Conservation (phyloP, 2,113 vertebrate species). For the Sus scrofa region DNA sequence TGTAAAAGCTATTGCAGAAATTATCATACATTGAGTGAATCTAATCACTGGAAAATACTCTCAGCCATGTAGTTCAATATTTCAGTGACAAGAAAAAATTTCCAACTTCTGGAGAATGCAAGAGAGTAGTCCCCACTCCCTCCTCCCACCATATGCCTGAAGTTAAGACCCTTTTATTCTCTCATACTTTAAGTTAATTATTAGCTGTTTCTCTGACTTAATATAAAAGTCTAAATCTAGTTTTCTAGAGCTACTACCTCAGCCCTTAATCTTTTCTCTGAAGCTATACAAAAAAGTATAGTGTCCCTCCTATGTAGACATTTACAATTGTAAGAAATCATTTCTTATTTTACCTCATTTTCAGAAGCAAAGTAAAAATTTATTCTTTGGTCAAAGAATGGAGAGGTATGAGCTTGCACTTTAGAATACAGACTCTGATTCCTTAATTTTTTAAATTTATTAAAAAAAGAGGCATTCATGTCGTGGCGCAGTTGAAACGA, state of each 20-base stretch:
- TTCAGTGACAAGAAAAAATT: background rate
- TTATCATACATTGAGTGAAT: background rate
- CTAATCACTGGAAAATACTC: background rate
- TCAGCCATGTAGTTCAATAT: background rate
- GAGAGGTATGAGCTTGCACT: no score
- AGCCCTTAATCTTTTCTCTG: background rate
- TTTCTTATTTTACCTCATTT: background rate
- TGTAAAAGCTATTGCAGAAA: background rate
- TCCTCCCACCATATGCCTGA: background rate
- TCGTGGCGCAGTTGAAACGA: no score
- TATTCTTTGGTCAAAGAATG: no score
- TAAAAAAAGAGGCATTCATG: no score
- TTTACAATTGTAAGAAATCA: constrained; percentile 14
- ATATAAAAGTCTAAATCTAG: background rate
- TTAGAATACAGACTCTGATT: no score
- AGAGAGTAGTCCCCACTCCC: background rate
- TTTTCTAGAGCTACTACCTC: background rate
- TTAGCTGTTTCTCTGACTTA: constrained; percentile 12
- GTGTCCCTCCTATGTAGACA: background rate
- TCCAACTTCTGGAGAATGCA: background rate
- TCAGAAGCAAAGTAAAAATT: no score
- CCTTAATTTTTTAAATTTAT: no score
- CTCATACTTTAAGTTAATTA: background rate
- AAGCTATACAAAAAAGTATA: background rate
- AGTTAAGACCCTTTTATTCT: background rate